A percentile compares a stretch with the other conserved stretches of the same genome.
phyloP scores from a whole-genome alignment of 2,888 invertebrate species.

The Bombylius discolor region DNA sequence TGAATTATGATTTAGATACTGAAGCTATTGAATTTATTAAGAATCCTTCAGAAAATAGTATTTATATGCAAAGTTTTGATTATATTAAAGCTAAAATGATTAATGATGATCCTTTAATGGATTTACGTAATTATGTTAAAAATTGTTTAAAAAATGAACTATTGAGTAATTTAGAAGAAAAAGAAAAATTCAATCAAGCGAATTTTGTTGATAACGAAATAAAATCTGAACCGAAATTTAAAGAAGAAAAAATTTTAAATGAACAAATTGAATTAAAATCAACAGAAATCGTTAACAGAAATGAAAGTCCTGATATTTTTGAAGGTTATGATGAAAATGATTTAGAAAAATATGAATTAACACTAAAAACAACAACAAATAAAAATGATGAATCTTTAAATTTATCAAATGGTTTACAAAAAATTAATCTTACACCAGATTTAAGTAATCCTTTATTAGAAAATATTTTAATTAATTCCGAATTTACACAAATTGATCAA shows the following conservation, averaged over 20 bases:
- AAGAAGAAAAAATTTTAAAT: too few species aligned
- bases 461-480: too few species aligned
- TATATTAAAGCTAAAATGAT: constrained; percentile 5
- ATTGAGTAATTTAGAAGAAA: neutral
- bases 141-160: constrained; percentile 3
- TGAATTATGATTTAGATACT: constrained; percentile 2
- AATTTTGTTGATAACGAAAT: too few species aligned
- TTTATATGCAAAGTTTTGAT: constrained; percentile 11
- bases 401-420: too few species aligned
- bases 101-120: neutral
- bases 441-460: too few species aligned
- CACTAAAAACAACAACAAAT: neutral
- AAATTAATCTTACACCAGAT: too few species aligned
- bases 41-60: constrained; percentile 7
- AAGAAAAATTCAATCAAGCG: too few species aligned
- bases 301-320: neutral
- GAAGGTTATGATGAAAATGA: neutral
- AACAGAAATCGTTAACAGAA: neutral
- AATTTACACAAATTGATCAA: too few species aligned
- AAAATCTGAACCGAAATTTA: too few species aligned
- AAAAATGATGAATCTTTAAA: too few species aligned
- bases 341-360: neutral
- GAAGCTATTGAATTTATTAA: constrained; percentile 11
- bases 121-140: neutral
- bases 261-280: too few species aligned